A percentile compares a stretch with the other conserved stretches of the same genome.
Conservation (phyloP, 1,140 invertebrate species). For the Drosophila pandora region DNA sequence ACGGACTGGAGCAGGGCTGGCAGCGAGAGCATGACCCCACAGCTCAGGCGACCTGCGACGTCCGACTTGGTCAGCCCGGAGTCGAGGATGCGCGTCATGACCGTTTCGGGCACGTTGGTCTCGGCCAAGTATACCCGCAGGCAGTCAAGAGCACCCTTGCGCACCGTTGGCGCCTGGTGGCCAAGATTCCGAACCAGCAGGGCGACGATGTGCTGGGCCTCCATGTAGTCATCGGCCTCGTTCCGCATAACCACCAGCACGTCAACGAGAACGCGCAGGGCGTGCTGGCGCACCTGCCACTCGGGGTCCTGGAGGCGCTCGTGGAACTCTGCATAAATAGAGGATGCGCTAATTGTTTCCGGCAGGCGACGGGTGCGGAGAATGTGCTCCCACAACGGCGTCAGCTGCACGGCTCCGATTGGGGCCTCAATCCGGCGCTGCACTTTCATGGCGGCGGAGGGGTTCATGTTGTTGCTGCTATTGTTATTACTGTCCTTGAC, state of each 20-base stretch:
- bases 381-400: conserved; percentile 91
- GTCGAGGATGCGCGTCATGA: conserved; percentile 87
- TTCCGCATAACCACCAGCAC: conserved; percentile 88
- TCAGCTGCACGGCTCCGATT: conserved; percentile 85
- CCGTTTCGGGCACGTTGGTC: conserved; percentile 86
- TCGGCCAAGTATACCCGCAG: conserved; percentile 88
- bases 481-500: conserved; percentile 55
- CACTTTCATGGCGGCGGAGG: conserved; percentile 33
- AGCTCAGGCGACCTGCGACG: conserved; percentile 86
- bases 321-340: conserved; percentile 88
- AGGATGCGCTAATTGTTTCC: conserved; percentile 86
- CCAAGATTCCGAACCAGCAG: conserved; percentile 90
- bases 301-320: conserved; percentile 90
- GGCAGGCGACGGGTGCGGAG: conserved; percentile 86
- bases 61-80: conserved; percentile 86
- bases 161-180: conserved; percentile 89
- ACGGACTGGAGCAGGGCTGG: conserved; percentile 86
- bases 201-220: conserved; percentile 85
- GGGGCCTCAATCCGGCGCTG: conserved; percentile 44
- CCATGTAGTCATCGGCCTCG: conserved; percentile 86
- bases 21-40: conserved; percentile 88
- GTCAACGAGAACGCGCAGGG: conserved; percentile 89
- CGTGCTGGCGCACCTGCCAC: conserved; percentile 92
- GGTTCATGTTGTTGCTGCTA: conserved; percentile 13
- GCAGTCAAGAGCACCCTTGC: conserved; percentile 89